Percentiles rank a stretch among this genome's conserved stretches.
These are phyloP conservation scores for Agonopterix alstromeriana DNA, from an alignment of 2,888 invertebrate genomes.

Conservation along the genomic window DNA sequence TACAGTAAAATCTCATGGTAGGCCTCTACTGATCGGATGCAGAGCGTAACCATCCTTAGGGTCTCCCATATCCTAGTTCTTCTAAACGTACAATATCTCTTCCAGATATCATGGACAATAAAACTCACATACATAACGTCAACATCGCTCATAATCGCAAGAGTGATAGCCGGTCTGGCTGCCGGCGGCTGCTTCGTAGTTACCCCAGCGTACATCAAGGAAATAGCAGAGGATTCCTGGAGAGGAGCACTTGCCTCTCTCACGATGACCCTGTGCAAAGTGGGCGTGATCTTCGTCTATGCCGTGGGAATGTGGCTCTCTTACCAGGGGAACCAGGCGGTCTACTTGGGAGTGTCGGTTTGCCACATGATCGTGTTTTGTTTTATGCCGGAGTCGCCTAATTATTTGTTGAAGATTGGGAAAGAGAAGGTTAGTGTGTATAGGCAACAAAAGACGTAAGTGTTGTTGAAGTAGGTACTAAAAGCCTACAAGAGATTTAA, in stretches of 20 bases:
- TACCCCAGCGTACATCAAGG: conserved; percentile 48
- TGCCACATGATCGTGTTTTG: conserved; percentile 36
- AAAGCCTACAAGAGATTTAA: no score
- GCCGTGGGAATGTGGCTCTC: conserved; percentile 38
- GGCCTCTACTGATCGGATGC: no score
- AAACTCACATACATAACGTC: conserved; percentile 36
- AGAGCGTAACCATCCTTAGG: no score
- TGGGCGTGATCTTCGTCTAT: conserved; percentile 55
- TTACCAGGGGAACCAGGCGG: conserved; percentile 36
- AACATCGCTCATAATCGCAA: conserved; percentile 31
- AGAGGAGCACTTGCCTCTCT: conserved; percentile 46
- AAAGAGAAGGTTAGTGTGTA: conserved; percentile 37
- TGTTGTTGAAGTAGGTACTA: no score
- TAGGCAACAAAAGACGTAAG: no score
- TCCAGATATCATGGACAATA: conserved; percentile 52
- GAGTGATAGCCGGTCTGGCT: conserved; percentile 42
- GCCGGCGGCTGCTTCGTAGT: conserved; percentile 51
- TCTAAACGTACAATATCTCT: not conserved
- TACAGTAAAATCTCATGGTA: no score
- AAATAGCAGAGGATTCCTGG: conserved; percentile 45
- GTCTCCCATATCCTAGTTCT: not conserved
- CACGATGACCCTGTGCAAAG: conserved; percentile 51
- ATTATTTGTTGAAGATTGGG: conserved; percentile 46
- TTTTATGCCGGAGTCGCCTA: conserved; percentile 59
- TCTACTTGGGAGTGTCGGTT: conserved; percentile 35